Conservation (phyloP, 2,797 vertebrate genomes). For the Schizothorax lantsangensis region DNA sequence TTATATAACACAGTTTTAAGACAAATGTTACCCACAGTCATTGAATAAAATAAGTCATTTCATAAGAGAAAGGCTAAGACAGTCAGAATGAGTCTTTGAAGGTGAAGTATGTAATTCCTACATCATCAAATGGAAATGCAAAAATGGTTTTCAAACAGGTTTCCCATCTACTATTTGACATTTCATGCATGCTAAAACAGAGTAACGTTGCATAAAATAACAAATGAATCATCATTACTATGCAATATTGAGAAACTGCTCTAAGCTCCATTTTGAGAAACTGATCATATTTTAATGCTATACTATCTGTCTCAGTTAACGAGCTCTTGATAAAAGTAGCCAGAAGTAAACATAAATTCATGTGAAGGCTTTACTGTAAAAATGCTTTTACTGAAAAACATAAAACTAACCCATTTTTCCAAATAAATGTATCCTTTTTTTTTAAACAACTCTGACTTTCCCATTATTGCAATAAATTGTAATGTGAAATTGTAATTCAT, state of each 20-base stretch:
- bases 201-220: conserved; percentile 65
- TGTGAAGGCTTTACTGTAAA: conserved; percentile 61
- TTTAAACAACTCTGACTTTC: not conserved
- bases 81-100: conserved; percentile 61
- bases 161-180: not conserved
- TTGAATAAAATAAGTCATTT: conserved; percentile 33
- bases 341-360: not conserved
- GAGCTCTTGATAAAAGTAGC: not conserved
- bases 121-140: not conserved
- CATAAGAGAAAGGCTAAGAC: conserved; percentile 74
- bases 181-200: not conserved
- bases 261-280: conserved; percentile 49
- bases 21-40: conserved; percentile 57
- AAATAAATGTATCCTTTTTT: not conserved
- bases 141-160: conserved; percentile 10
- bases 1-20: conserved; percentile 40
- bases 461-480: not conserved
- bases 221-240: conserved; percentile 71
- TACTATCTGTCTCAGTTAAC: not conserved
- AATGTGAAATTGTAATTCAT: conserved; percentile 56
- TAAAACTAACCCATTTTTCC: conserved; percentile 53
- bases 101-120: conserved; percentile 6
- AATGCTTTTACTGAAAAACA: conserved; percentile 49
- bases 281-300: conserved; percentile 21
- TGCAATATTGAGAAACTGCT: conserved; percentile 72